Conservation (phyloP, 2,888 invertebrate genomes). For the Epinotia demarniana region DNA sequence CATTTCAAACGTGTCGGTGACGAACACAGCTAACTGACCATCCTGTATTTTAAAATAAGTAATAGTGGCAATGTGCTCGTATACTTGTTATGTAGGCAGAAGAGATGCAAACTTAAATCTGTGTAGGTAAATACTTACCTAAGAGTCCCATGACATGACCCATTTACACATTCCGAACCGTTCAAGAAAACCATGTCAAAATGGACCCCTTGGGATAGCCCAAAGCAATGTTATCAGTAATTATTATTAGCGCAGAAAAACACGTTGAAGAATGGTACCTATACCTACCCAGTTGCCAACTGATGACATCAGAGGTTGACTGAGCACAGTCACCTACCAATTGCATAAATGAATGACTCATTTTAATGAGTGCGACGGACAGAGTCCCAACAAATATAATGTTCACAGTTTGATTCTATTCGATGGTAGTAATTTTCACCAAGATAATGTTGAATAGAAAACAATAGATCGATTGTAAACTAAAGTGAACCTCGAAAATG, state of each 20-base stretch:
- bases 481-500: neutral
- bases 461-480: neutral
- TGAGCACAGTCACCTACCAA: constrained; percentile 9
- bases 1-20: no score
- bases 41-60: no score
- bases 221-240: no score
- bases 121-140: no score
- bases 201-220: neutral
- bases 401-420: neutral
- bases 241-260: neutral
- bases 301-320: constrained; percentile 22
- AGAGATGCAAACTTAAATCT: no score
- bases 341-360: constrained; percentile 27
- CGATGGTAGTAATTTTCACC: neutral
- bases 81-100: no score
- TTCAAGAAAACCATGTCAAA: neutral
- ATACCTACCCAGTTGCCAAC: neutral
- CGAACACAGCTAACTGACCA: no score
- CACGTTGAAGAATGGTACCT: neutral
- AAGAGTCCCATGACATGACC: no score
- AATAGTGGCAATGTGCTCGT: no score
- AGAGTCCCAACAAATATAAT: neutral
- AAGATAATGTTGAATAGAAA: neutral
- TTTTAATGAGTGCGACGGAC: constrained; percentile 1
- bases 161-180: no score